Percentiles rank a stretch among this genome's conserved stretches.
Evolutionary conservation across 1,140 invertebrate species (phyloP).

Genomic region (Hyposmocoma kahamanoa): DNA sequence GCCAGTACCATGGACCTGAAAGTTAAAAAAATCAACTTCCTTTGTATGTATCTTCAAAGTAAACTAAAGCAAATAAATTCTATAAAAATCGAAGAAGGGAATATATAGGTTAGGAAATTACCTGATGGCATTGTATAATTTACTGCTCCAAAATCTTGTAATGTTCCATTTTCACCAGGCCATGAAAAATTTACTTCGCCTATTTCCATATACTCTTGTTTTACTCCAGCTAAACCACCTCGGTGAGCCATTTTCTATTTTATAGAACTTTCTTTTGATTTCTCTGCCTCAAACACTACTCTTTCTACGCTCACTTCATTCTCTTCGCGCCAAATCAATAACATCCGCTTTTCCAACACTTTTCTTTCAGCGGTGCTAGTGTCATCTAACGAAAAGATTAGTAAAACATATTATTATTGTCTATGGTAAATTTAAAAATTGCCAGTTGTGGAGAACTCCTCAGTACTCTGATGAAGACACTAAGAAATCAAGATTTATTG

Average conservation of each 20-base stretch:
- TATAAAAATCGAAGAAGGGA: not conserved
- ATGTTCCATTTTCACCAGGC: constrained; percentile 62
- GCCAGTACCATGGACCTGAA: constrained; percentile 75
- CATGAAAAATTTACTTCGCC: constrained; percentile 65
- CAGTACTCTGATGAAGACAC: too few relatives aligned
- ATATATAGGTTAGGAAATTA: constrained; percentile 17
- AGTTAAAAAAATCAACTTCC: not conserved
- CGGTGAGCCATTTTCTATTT: constrained; percentile 33
- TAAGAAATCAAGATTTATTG: too few relatives aligned
- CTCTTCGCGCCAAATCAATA: constrained; percentile 63
- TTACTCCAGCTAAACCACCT: constrained; percentile 36
- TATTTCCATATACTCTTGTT: constrained; percentile 55
- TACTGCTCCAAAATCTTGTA: constrained; percentile 53
- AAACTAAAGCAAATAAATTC: not conserved
- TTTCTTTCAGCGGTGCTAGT: too few relatives aligned
- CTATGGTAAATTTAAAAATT: too few relatives aligned
- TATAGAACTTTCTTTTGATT: too few relatives aligned
- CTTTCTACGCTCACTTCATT: not conserved
- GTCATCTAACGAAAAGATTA: too few relatives aligned
- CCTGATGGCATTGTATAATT: constrained; percentile 67
- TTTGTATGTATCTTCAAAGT: not conserved
- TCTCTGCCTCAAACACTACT: too few relatives aligned
- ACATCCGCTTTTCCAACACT: constrained; percentile 23
- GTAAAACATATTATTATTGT: too few relatives aligned
- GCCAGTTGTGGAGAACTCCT: too few relatives aligned